A percentile compares a stretch with the other conserved stretches of the same genome.
Conservation (phyloP, 2,888 invertebrate species). For the Drosophila paramelanica region DNA sequence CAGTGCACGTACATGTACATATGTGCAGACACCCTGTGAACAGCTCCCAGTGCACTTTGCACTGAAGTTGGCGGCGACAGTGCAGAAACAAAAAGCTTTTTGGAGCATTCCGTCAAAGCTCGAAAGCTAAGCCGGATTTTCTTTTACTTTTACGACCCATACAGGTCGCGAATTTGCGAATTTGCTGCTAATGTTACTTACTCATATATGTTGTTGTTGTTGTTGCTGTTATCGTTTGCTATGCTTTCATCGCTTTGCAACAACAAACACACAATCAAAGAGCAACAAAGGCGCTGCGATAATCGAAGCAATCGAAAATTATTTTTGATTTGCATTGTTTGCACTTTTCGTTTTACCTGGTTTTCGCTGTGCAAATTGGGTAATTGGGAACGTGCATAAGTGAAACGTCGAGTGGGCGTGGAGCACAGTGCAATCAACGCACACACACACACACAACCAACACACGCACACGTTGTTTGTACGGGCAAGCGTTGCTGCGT, state of each 20-base stretch:
- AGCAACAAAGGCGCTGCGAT: slow-evolving; percentile 32
- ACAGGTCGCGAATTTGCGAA: slow-evolving; percentile 35
- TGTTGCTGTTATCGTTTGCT: not conserved
- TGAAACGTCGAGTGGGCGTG: slow-evolving; percentile 43
- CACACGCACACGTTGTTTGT: not conserved
- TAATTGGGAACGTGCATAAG: slow-evolving; percentile 11
- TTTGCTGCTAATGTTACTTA: slow-evolving; percentile 12
- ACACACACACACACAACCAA: not conserved
- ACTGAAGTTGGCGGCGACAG: not conserved
- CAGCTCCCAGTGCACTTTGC: slow-evolving; percentile 7
- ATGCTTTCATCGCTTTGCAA: not conserved
- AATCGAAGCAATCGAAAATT: slow-evolving; percentile 32
- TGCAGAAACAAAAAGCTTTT: slow-evolving; percentile 1
- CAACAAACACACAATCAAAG: slow-evolving; percentile 28
- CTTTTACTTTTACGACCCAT: slow-evolving; percentile 8
- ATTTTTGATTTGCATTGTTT: slow-evolving; percentile 40
- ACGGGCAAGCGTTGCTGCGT: slow-evolving; percentile 29
- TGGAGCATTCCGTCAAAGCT: slow-evolving; percentile 1
- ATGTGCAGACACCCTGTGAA: not conserved
- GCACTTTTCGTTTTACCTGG: slow-evolving; percentile 35
- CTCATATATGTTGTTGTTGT: not conserved
- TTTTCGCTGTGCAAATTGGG: slow-evolving; percentile 18
- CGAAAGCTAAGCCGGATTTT: slow-evolving; percentile 8
- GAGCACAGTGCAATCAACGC: slow-evolving; percentile 25
- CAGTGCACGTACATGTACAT: too few species aligned